These are phyloP conservation scores for Seriola aureovittata DNA, from an alignment of 2,113 vertebrate genomes.

Conservation along the genomic window DNA sequence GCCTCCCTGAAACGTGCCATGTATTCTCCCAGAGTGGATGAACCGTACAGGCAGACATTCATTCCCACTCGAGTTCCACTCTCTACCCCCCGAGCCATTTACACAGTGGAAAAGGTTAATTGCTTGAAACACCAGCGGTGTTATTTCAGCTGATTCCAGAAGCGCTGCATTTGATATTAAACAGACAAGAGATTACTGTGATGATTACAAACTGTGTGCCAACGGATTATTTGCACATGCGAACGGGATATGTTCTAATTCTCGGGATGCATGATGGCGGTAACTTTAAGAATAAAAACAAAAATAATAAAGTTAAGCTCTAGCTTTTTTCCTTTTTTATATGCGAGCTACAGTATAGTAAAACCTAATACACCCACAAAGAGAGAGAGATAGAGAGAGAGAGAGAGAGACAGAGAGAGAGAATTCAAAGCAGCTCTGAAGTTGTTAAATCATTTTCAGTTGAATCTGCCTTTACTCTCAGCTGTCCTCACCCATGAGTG, in stretches of 20 bases:
- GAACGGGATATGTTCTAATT: constrained; percentile 28
- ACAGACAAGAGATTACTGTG: constrained; percentile 67
- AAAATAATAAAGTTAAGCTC: neutral
- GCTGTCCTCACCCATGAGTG: constrained; percentile 72
- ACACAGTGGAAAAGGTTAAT: constrained; percentile 81
- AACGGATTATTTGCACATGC: constrained; percentile 44
- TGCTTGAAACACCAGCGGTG: constrained; percentile 76
- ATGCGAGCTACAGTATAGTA: neutral
- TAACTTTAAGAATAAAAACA: constrained; percentile 11
- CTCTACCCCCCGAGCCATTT: constrained; percentile 61
- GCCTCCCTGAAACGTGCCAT: constrained; percentile 66
- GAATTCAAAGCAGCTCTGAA: constrained; percentile 14
- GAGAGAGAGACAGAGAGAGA: neutral
- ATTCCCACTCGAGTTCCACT: constrained; percentile 56
- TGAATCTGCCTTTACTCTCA: constrained; percentile 50
- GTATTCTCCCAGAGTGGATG: constrained; percentile 59
- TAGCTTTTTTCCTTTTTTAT: neutral
- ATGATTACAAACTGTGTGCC: constrained; percentile 63
- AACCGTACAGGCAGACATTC: constrained; percentile 58
- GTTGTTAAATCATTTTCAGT: constrained; percentile 62
- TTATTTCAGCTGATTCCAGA: constrained; percentile 79
- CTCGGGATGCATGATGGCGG: neutral
- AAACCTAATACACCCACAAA: neutral
- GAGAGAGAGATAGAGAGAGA: neutral
- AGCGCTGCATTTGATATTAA: constrained; percentile 75